Conservation (phyloP, 2,888 invertebrate species). For the Entomobrya multifasciata region DNA sequence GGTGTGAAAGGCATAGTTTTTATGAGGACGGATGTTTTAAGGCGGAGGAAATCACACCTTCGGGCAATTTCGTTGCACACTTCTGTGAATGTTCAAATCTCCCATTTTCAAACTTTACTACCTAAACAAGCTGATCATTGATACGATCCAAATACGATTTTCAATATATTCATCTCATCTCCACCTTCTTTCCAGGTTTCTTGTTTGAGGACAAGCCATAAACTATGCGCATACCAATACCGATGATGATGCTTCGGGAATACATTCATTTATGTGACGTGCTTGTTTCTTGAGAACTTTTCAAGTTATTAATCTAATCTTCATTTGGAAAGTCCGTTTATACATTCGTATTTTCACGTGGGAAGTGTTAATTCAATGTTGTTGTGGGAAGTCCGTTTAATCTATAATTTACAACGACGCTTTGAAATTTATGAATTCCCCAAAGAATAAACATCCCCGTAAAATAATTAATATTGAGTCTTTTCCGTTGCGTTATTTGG, state of each 20-base stretch:
- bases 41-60: background rate
- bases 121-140: background rate
- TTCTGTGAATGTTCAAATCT: too few species aligned
- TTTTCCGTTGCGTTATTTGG: background rate
- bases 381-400: slow-evolving; percentile 27
- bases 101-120: too few species aligned
- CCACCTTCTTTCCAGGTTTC: background rate
- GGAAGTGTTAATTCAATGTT: background rate
- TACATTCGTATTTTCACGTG: background rate
- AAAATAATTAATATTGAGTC: background rate
- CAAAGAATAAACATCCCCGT: background rate
- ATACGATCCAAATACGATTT: background rate
- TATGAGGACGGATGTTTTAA: background rate
- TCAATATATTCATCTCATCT: background rate
- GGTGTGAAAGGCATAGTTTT: background rate
- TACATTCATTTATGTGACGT: too few species aligned
- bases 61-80: too few species aligned
- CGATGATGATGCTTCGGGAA: too few species aligned
- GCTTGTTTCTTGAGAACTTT: background rate
- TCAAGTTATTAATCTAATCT: background rate
- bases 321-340: slow-evolving; percentile 1
- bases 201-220: background rate
- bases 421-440: slow-evolving; percentile 26
- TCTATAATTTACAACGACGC: background rate
- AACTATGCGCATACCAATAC: background rate